Evolutionary conservation across 2,888 invertebrate species (phyloP).

Genomic region (Meta bourneti): DNA sequence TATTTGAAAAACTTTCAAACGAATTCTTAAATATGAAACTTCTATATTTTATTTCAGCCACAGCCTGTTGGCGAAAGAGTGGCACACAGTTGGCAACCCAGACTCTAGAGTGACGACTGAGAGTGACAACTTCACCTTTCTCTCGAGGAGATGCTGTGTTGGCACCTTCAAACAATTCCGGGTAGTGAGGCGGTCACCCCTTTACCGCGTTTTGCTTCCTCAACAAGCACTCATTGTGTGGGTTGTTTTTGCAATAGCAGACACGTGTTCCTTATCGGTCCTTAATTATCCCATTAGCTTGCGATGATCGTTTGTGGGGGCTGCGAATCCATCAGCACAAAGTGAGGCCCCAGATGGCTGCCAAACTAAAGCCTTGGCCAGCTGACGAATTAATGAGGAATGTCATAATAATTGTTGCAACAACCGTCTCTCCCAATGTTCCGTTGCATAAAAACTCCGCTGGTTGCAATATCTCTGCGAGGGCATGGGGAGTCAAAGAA

Average conservation of each 20-base stretch:
- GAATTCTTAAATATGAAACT: too few species aligned
- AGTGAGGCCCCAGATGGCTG: constrained; percentile 62
- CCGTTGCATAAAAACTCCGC: constrained; percentile 24
- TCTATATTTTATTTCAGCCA: too few species aligned
- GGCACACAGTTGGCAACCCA: too few species aligned
- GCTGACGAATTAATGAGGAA: constrained; percentile 67
- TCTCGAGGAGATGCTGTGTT: too few species aligned
- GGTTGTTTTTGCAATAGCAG: constrained; percentile 62
- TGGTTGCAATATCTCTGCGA: too few species aligned
- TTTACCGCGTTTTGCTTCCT: constrained; percentile 23
- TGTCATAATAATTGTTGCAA: constrained; percentile 49
- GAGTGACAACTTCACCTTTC: too few species aligned
- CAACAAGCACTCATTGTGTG: constrained; percentile 51
- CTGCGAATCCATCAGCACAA: constrained; percentile 57
- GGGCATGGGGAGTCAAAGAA: too few species aligned
- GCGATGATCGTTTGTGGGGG: constrained; percentile 58
- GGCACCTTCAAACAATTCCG: constrained; percentile 36
- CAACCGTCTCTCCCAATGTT: constrained; percentile 3
- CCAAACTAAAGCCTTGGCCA: constrained; percentile 45
- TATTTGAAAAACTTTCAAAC: too few species aligned
- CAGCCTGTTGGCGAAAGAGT: too few species aligned
- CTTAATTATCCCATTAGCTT: constrained; percentile 73
- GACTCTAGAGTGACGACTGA: too few species aligned
- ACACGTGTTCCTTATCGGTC: constrained; percentile 70
- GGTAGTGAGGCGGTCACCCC: constrained; percentile 15